Evolutionary conservation across 2,888 invertebrate genomes (phyloP), one percentile per base, ranked within the genome.

Genomic region (Heliconius charithonia): DNA sequence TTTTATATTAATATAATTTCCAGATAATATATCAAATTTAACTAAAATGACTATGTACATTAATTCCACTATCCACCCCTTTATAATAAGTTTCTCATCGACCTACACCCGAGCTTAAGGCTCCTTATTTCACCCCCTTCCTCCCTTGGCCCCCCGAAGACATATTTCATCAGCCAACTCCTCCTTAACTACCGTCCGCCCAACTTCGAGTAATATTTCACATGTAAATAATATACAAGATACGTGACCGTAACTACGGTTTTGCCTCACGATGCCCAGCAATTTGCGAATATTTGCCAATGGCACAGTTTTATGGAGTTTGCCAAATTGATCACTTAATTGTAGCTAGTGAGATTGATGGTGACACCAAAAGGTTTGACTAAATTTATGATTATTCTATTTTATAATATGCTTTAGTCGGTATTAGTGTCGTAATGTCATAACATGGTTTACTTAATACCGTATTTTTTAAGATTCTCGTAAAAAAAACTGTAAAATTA

Each of bases 101-200:
- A 87, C 87, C 88, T 86, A 86, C 86, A 85, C 87, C 87, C 87
- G 87, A 89, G 93, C 92, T 93, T 93, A 93, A 93, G 93, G 92
- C 91, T 89, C 92, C 93, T 92, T 92, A 91, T 90, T 88, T 85
- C 88, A 83, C 84, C 87, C 84, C 84, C 82, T 76, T 83, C 80
- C 82, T 76, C 84, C 85, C 84, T 80, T 82, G 82, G 83, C 85
- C 85, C 91, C 91, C 91, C 90, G 85, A 95, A 95, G 94, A 94
- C 94, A 95, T 94, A 95, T 94, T 94, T 95, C 94, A 94, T 94
- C 92, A 91, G 87, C 88, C 90, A 76, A 89, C 91, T 90, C 89
- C 91, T 89, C 92, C 90, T 91, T 92, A 92, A 92, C 90, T 88
- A 90, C 89, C 89, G 83, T 87, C 87, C 88, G 86, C 82, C 85